Conservation (phyloP, 2,113 vertebrate genomes). For the Oceanodroma tethys region DNA sequence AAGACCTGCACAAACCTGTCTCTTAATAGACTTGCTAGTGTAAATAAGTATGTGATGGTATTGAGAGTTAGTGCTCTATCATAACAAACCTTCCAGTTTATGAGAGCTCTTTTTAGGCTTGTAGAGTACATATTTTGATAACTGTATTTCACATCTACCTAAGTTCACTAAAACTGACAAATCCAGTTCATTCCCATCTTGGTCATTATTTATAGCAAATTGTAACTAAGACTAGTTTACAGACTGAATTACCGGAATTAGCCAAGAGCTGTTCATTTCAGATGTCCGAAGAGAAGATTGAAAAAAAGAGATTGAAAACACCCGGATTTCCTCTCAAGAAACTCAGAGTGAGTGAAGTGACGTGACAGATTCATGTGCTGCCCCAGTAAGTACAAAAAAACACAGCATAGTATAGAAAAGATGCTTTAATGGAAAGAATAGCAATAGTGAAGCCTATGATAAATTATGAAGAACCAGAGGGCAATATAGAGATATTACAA, state of each 20-base stretch:
- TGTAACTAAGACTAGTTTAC: not conserved
- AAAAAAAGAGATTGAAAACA: not conserved
- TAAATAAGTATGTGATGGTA: not conserved
- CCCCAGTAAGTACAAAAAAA: not conserved
- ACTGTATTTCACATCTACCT: conserved; percentile 12
- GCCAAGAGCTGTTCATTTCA: not conserved
- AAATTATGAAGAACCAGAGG: not conserved
- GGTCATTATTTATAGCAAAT: conserved; percentile 6
- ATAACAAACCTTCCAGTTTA: not conserved
- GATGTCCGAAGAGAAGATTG: not conserved
- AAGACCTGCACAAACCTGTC: not conserved
- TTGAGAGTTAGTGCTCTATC: not conserved
- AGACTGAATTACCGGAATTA: not conserved
- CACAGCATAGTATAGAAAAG: not conserved
- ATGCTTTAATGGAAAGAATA: not conserved
- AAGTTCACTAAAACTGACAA: conserved; percentile 24
- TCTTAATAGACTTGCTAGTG: not conserved
- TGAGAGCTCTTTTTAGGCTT: not conserved
- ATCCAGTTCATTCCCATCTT: not conserved
- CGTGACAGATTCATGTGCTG: not conserved
- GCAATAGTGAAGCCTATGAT: not conserved
- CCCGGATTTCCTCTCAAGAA: not conserved
- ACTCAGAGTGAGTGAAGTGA: not conserved
- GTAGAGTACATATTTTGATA: not conserved
- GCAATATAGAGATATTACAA: not conserved